Evolutionary conservation across 2,113 vertebrate species (phyloP), one percentile per base, ranked within the genome.

Genomic region (Xyliphius kryptos): DNA sequence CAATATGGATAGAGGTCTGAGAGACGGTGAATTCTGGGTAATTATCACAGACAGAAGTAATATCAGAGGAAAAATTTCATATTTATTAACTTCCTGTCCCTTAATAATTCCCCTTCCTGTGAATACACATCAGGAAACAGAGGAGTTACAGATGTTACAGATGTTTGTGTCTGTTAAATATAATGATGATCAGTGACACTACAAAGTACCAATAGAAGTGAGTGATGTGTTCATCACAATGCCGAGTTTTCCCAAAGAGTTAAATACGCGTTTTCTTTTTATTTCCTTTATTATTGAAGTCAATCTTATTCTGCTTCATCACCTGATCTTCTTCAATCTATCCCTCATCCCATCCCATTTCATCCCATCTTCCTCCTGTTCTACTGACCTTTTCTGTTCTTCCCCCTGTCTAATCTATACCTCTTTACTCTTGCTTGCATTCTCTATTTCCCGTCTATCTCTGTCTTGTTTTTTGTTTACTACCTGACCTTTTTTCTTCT

Each of bases 231-330:
- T 17, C 13, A 50, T 0, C 12, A 19, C 6, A 22, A 14, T 14
- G 6, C 1, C 19, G 19, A 50, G 48, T 12, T 51, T 51, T 22
- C 49, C 49, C 6, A 51, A 51, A 51, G 6, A 14, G 14, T 22
- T 22, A 14, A 14, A 21, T 21, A 21, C 2, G 0, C 1, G n/a
- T 14, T 51, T 22, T 14, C 17, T 49, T 22, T 20, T 13, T 22
- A 1, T 51, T 3, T 22, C 12, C 22, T 51, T 51, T 51, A 7
- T 51, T 51, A 61, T 49, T 16, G 49, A 16, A 59, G 46, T 47
- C 22, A 59, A 46, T 59, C 14, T 59, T n/a, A 41, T 41, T 15
- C 9, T 21, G 32, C 40, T 41, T 46, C 61, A 19, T 64, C 22
- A 36, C 61, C 44, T 16, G 21, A 40, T 19, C 8, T 51, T 36